Base-by-base conservation (phyloP, 1,140 invertebrate genomes). In the Drosophila rhopaloa region DNA sequence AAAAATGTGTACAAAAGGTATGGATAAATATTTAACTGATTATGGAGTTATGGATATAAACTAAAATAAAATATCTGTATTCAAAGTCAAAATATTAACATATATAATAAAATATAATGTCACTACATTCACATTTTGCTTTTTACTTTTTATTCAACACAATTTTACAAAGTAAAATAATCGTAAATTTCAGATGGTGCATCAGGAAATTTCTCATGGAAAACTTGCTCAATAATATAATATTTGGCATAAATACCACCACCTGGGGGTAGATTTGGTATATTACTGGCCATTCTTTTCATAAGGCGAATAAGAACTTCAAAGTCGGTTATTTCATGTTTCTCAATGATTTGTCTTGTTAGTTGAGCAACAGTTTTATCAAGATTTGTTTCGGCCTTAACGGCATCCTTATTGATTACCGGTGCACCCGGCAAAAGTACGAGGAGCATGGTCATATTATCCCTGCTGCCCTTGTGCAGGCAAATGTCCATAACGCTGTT, bases 371-470 rank as follows among this genome's bases (percentile, higher is more conserved):
- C 50, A 4, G 13, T 41, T 0, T 7, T n/a, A 19, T 71, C 67
- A 1, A 71, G 29, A 6, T 1, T 35, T 8, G n/a, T 11, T n/a
- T 71, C 67, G 1, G 8, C 44, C 9, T 5, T 24, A 1, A 71
- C 29, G 4, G 67, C 67, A 9, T 19, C 65, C 38, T 35, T 32
- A 10, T 48, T 37, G 3, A 71, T 7, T 1, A 9, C 41, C 0
- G 67, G 67, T 2, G 66, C 65, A 0, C 44, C 53, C 1, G 67
- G 65, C 0, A 71, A 35, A n/a, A 71, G 37, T 14, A 71, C 0
- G 10, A 71, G 27, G 11, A 71, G 38, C 16, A 70, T 16, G 0
- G 51, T 71, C 67, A 71, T 71, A 11, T 71, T 71, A 10, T 71
- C 67, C n/a, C 44, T 55, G n/a, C 67, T 71, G 11, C 44, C 66